Evolutionary conservation across 2,888 invertebrate species (phyloP), one percentile per base, ranked within the genome.

Genomic region (Drosophila merina): DNA sequence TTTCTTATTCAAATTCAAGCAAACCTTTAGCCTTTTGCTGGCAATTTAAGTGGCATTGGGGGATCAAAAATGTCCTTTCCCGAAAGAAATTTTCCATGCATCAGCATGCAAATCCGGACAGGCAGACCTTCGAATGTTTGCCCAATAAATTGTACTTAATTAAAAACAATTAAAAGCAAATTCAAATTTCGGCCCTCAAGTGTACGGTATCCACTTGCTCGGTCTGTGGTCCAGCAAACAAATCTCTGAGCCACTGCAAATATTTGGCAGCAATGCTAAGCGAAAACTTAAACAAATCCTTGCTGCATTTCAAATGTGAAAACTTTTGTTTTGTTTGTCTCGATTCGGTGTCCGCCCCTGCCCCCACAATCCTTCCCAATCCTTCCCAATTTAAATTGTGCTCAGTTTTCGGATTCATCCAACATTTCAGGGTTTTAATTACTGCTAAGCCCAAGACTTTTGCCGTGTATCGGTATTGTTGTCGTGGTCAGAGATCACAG

Each of bases 81-180:
- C 7, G 5, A n/a, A 5, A 9, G 36, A 38, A 36, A 47, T 45
- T 33, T 8, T 45, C 45, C 28, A 42, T 36, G 47, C 48, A 42
- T 52, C 44, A 26, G 63, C 44, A 33, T 42, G 47, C 14, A 30
- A 47, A 50, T 40, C 20, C 6, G 6, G 8, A 7, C 20, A 1
- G 40, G 31, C 60, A 4, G 14, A 26, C 30, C 54, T 42, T 33
- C 10, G 20, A 49, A 64, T 79, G 74, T 85, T 89, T 88, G 74
- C 66, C 69, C 76, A 74, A 89, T 86, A 88, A 89, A 88, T 89
- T 85, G 74, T 75, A 76, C 81, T 81, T 89, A 88, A 88, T 88
- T 88, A 89, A 89, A 88, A 89, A 89, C 88, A 89, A 88, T 88
- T 89, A 86, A 84, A 88, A 89, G 85, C 81, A 83, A 89, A 89